Percentiles rank a stretch among this genome's conserved stretches.
Evolutionary conservation across 2,888 invertebrate genomes (phyloP).

Genomic region (Athalia cordata): DNA sequence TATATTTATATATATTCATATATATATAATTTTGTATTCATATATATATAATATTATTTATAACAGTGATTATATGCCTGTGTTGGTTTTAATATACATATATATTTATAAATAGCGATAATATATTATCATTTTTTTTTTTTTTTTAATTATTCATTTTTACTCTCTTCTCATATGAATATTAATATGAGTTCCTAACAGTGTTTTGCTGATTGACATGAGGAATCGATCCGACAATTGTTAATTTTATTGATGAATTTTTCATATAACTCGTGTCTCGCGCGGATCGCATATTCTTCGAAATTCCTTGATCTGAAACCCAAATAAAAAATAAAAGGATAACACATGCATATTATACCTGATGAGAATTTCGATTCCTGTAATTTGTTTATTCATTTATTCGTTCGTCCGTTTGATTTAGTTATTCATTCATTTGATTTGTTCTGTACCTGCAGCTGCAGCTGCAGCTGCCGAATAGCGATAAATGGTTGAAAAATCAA

Average conservation of each 20-base stretch:
- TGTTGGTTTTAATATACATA: slow-evolving; percentile 26
- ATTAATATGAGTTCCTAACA: slow-evolving; percentile 22
- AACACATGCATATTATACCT: not conserved
- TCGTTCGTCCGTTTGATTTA: no score
- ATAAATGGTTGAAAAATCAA: not conserved
- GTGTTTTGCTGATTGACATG: slow-evolving; percentile 35
- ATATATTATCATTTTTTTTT: not conserved
- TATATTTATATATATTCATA: slow-evolving; percentile 12
- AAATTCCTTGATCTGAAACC: slow-evolving; percentile 22
- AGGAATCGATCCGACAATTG: slow-evolving; percentile 28
- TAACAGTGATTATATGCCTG: not conserved
- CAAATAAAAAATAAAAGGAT: not conserved
- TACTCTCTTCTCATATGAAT: not conserved
- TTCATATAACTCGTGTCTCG: slow-evolving; percentile 8
- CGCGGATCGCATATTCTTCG: not conserved
- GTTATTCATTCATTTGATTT: no score
- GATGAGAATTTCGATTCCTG: no score
- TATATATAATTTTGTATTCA: not conserved
- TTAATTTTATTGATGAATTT: not conserved
- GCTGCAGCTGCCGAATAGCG: not conserved
- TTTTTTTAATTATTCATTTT: no score
- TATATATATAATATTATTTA: not conserved
- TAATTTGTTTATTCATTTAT: no score
- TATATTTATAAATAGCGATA: slow-evolving; percentile 21
- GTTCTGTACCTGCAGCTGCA: no score